Percentiles rank a stretch among this genome's conserved stretches.
Conservation (phyloP, 2,888 invertebrate species). For the Cantharis nigra region DNA sequence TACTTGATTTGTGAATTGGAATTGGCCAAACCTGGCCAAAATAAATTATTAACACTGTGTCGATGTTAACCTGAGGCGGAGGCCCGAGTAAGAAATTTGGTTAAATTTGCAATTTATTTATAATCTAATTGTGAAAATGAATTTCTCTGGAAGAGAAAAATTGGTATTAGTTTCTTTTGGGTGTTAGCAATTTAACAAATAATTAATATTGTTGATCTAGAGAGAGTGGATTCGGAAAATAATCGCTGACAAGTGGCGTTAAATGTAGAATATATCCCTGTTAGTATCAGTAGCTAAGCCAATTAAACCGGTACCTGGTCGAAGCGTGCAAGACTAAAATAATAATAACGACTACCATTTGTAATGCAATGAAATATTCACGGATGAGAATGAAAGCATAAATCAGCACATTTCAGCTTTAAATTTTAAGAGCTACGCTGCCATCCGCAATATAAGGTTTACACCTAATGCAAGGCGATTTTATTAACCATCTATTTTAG, state of each 20-base stretch:
- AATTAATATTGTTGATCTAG: conserved; percentile 14
- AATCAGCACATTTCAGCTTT: conserved; percentile 38
- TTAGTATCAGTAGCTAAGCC: conserved; percentile 48
- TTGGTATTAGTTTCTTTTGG: neutral
- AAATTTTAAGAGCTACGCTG: conserved; percentile 28
- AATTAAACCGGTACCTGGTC: conserved; percentile 48
- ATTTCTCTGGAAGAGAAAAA: neutral
- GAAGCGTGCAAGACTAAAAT: conserved; percentile 46
- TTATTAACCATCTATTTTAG: conserved; percentile 28
- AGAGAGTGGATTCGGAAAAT: conserved; percentile 36
- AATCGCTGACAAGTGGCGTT: conserved; percentile 49
- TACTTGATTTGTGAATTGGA: too few relatives aligned
- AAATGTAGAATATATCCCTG: conserved; percentile 48
- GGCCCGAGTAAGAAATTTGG: too few relatives aligned
- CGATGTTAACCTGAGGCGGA: too few relatives aligned
- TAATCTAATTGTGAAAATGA: neutral
- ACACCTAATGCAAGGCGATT: conserved; percentile 22
- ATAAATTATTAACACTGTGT: too few relatives aligned
- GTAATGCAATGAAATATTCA: conserved; percentile 52
- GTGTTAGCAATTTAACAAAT: conserved; percentile 7
- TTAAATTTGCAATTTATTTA: too few relatives aligned
- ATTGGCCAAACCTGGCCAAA: too few relatives aligned
- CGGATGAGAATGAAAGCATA: conserved; percentile 44
- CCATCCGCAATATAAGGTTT: conserved; percentile 23
- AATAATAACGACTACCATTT: conserved; percentile 52